Evolutionary conservation across 1,140 invertebrate genomes (phyloP), one percentile per base, ranked within the genome.

Genomic region (Plectrocnemia conspersa): DNA sequence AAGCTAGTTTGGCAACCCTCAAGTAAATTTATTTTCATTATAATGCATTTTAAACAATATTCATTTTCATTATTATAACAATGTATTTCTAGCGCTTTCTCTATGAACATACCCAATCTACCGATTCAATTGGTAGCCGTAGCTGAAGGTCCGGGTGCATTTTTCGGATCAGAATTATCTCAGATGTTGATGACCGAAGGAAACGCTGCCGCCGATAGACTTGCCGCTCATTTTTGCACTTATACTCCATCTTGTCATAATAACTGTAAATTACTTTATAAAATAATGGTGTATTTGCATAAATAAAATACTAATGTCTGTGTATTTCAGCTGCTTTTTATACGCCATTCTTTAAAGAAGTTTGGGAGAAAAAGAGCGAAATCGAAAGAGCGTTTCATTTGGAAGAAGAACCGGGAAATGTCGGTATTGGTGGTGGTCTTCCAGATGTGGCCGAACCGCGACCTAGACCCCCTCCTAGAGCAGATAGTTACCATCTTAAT

Each of bases 61-160:
- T 19, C 15, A 9, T 21, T 21, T 9, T 44, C 22, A 24, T 15
- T 9, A 44, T n/a, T 44, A 19, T 47, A 52, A 22, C 15, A 46
- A 58, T 16, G 38, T 41, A 19, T 56, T 36, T 48, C 27, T 46
- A 93, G 90, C 73, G 91, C 93, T 60, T 95, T 97, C 77, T 92
- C 92, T 6, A 88, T 88, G 73, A 93, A 93, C 71, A 93, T 96
- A 71, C 88, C 91, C 57, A 92, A 94, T 74, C 78, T 96, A 61
- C 93, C 93, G 4, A 93, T 96, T 61, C 90, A 96, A 82, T 91
- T 97, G 71, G 82, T 97, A 67, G 92, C 93, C 38, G 88, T 97
- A 29, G 91, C 90, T 16, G 93, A 96, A 65, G 87, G 82, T 54
- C 82, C 84, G 2, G 83, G 82, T 65, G 86, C 89, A n/a, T 93